These are phyloP conservation scores for Toxonevra muliebris DNA, from an alignment of 2,888 invertebrate species.

Conservation along the genomic window DNA sequence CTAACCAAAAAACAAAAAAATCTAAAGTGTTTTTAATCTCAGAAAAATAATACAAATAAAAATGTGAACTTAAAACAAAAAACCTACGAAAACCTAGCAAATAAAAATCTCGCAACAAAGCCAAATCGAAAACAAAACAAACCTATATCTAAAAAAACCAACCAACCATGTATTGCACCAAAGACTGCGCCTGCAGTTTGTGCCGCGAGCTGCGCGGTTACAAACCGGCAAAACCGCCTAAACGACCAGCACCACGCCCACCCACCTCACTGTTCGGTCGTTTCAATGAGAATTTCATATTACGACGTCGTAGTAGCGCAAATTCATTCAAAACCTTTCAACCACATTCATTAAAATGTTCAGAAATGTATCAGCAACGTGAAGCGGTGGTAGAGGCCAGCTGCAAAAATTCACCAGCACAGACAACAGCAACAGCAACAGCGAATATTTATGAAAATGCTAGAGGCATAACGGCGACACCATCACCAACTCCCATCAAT, in stretches of 20 bases:
- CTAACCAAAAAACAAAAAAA: not conserved
- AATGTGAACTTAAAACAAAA: not conserved
- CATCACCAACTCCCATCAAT: constrained; percentile 57
- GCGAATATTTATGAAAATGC: no score
- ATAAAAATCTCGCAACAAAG: not conserved
- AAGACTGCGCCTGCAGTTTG: constrained; percentile 78
- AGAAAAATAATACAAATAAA: no score
- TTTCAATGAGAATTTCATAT: constrained; percentile 65
- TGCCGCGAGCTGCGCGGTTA: constrained; percentile 77
- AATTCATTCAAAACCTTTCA: constrained; percentile 59
- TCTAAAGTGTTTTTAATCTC: no score
- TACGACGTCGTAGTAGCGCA: constrained; percentile 63
- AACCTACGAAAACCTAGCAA: not conserved
- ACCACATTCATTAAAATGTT: constrained; percentile 56
- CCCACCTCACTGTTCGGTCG: constrained; percentile 55
- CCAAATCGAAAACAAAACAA: constrained; percentile 12
- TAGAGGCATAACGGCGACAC: constrained; percentile 39
- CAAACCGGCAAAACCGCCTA: constrained; percentile 64
- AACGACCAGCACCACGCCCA: constrained; percentile 57
- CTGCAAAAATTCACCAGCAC: constrained; percentile 45
- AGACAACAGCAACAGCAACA: constrained; percentile 55
- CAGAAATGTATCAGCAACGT: constrained; percentile 56
- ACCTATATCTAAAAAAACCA: constrained; percentile 3
- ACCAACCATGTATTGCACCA: constrained; percentile 72
- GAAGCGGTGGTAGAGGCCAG: no score